Percentiles rank a stretch among this genome's conserved stretches.
phyloP scores from a whole-genome alignment of 2,888 invertebrate genomes.

The Cephus sareptanus region DNA sequence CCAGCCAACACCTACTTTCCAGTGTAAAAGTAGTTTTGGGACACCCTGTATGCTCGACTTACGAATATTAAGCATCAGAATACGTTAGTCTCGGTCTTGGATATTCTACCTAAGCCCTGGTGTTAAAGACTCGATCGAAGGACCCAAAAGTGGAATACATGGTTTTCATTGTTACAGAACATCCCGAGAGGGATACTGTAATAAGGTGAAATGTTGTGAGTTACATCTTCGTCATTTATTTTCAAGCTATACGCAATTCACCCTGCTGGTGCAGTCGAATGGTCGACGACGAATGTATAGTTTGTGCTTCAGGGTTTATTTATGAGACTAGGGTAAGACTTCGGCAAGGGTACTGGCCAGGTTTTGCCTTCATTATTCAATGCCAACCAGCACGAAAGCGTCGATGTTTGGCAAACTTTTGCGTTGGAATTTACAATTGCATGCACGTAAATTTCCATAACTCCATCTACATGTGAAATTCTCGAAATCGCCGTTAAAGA shows the following conservation, averaged over 20 bases:
- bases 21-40: no score
- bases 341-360: neutral
- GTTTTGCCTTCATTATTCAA: conserved; percentile 33
- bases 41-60: neutral
- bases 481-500: no score
- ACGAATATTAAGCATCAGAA: neutral
- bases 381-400: neutral
- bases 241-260: neutral
- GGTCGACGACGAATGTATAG: neutral
- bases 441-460: no score
- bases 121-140: neutral
- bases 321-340: conserved; percentile 27
- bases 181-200: neutral
- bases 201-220: neutral
- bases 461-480: neutral
- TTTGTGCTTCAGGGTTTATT: conserved; percentile 31
- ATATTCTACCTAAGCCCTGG: neutral
- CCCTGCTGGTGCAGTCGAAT: neutral
- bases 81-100: neutral
- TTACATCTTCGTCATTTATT: neutral
- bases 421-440: neutral
- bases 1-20: no score
- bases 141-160: neutral
- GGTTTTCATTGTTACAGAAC: neutral
- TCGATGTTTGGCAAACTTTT: neutral